phyloP scores from a whole-genome alignment of 2,888 invertebrate genomes.

The Notodonta ziczac region DNA sequence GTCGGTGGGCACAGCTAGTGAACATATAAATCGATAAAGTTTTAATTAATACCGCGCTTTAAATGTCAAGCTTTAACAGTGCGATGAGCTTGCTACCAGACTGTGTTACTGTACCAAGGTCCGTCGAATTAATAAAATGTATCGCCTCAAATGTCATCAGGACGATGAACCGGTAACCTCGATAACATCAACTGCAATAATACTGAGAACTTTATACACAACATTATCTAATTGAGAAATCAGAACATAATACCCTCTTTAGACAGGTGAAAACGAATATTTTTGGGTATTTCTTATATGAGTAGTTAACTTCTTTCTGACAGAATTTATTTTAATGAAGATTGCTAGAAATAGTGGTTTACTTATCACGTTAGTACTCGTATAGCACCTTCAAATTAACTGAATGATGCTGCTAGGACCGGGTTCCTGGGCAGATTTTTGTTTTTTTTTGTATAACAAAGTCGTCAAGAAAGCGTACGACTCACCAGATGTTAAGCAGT shows the following conservation, averaged over 20 bases:
- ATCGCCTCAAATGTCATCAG: conserved; percentile 50
- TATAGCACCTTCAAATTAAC: too few species aligned
- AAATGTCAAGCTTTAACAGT: conserved; percentile 29
- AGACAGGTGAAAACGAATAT: not conserved
- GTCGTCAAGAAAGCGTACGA: too few species aligned
- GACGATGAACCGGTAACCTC: conserved; percentile 44
- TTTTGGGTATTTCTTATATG: not conserved
- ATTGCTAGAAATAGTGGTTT: too few species aligned
- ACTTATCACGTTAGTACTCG: too few species aligned
- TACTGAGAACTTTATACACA: too few species aligned
- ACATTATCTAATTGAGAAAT: not conserved
- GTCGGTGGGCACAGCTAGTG: conserved; percentile 24
- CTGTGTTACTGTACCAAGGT: conserved; percentile 52
- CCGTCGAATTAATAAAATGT: conserved; percentile 35
- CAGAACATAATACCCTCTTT: not conserved
- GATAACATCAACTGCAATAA: not conserved
- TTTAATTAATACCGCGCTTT: conserved; percentile 35
- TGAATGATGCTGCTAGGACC: too few species aligned
- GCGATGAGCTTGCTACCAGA: conserved; percentile 25
- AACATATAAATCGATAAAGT: conserved; percentile 6
- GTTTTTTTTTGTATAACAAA: too few species aligned
- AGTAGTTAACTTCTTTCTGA: not conserved
- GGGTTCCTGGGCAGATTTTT: too few species aligned
- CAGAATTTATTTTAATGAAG: too few species aligned
- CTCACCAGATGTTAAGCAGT: too few species aligned